Evolutionary conservation across 1,140 invertebrate genomes (phyloP).

Genomic region (Temnothorax curvispinosus): DNA sequence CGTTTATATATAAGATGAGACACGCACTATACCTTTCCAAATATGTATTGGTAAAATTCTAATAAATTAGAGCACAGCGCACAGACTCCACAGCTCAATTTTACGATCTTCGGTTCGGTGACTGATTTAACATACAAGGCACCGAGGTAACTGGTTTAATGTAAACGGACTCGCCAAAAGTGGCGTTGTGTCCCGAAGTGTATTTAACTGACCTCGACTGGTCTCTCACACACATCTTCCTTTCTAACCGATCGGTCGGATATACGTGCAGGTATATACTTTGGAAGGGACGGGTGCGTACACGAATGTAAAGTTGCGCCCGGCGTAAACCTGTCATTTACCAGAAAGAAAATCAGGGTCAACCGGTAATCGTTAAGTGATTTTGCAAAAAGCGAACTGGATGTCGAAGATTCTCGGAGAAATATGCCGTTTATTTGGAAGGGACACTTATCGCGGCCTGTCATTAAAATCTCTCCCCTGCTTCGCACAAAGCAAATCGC

Average conservation of each 20-base stretch:
- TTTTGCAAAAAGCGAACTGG: constrained; percentile 41
- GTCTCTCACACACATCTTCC: constrained; percentile 53
- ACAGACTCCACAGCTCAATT: background rate
- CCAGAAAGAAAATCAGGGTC: constrained; percentile 48
- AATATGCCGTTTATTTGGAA: constrained; percentile 23
- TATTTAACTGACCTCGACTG: constrained; percentile 65
- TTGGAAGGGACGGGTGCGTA: constrained; percentile 4
- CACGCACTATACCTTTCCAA: background rate
- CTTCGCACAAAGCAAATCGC: background rate
- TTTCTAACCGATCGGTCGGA: constrained; percentile 47
- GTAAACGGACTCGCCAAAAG: constrained; percentile 55
- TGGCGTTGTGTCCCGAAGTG: constrained; percentile 56
- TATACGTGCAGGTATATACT: constrained; percentile 25
- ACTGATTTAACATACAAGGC: constrained; percentile 33
- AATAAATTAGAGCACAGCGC: background rate
- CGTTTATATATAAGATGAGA: background rate
- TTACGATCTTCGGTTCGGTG: background rate
- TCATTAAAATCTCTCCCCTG: background rate
- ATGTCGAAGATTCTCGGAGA: constrained; percentile 2
- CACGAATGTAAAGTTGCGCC: constrained; percentile 11
- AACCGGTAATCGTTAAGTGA: constrained; percentile 56
- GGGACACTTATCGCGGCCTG: background rate
- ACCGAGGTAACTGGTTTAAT: constrained; percentile 52
- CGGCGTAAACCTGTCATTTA: constrained; percentile 49
- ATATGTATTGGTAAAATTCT: background rate